Percentiles rank a stretch among this genome's conserved stretches.
Conservation (phyloP, 2,888 invertebrate species). For the Trichopria drosophilae region DNA sequence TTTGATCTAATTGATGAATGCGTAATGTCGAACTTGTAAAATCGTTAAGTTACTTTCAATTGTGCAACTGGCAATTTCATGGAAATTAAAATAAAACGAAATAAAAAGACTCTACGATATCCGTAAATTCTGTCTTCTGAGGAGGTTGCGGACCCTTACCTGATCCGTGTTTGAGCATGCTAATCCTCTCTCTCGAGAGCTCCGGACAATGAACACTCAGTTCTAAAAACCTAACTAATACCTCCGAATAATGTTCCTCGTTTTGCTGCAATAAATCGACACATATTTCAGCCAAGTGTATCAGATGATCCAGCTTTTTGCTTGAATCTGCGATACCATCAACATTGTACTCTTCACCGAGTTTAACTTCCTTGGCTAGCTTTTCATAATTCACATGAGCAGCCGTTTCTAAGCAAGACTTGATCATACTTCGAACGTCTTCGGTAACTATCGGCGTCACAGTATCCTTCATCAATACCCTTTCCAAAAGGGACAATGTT, state of each 20-base stretch:
- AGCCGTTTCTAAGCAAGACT: conserved; percentile 96
- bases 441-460: conserved; percentile 94
- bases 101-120: neutral
- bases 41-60: neutral
- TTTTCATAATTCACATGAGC: conserved; percentile 96
- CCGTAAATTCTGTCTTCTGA: conserved; percentile 45
- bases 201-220: conserved; percentile 49
- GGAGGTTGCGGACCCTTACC: conserved; percentile 49
- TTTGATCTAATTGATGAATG: conserved; percentile 4
- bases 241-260: conserved; percentile 99
- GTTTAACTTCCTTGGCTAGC: conserved; percentile 94
- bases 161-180: conserved; percentile 44
- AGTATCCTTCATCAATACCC: conserved; percentile 98
- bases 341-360: conserved; percentile 81
- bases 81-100: neutral
- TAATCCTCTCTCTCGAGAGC: conserved; percentile 44
- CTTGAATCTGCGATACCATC: conserved; percentile 82
- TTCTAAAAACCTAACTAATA: conserved; percentile 63
- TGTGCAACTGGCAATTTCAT: neutral
- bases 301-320: conserved; percentile 93
- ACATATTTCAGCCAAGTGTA: conserved; percentile 95
- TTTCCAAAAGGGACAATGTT: conserved; percentile 91
- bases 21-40: neutral
- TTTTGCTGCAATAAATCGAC: conserved; percentile 98
- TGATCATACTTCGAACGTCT: conserved; percentile 94